Evolutionary conservation across 2,797 vertebrate genomes (phyloP), one percentile per base, ranked within the genome.

Genomic region (Salarias fasciatus): DNA sequence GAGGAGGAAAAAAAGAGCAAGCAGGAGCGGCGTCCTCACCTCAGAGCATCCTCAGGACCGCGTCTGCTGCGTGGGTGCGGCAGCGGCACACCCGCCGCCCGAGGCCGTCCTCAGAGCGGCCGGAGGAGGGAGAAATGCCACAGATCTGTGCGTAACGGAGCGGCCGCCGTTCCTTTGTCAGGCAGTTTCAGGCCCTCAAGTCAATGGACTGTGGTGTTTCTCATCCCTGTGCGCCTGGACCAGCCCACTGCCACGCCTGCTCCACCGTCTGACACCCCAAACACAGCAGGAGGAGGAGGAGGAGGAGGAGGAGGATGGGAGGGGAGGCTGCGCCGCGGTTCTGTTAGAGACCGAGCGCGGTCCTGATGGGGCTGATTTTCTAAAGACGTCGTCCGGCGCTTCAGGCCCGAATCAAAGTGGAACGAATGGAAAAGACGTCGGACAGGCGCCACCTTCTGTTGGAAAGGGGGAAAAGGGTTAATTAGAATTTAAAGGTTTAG

Each of bases 201-300:
- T 77, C 87, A 72, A 56, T 38, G 51, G 69, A 77, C 75, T 78
- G 73, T 75, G 74, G 50, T 77, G 72, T 79, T 67, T 78, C 65
- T 81, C 79, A 62, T 68, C 73, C 75, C 79, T 11, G 59, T 53
- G 79, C 68, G 79, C 51, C 68, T 72, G 81, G 91, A 86, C 88
- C 92, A 86, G 77, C 91, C 92, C 92, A 90, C 90, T 86, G 91
- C 92, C 92, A 93, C 92, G 91, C 92, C 93, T 92, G 91, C 33
- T 77, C 69, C 72, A 49, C 77, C 5, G 64, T 49, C 47, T 49
- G 60, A 66, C 73, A 65, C 53, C 37, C 64, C 36, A 35, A 6
- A 35, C 33, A 4, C 33, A 6, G 10, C 28, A 7, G 2, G 33
- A 18, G 18, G 18, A 24, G 18, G 24, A 18, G 18, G 24, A 18